A percentile compares a stretch with the other conserved stretches of the same genome.
These are phyloP conservation scores for Dione juno DNA, from an alignment of 2,888 invertebrate species.

Conservation along the genomic window DNA sequence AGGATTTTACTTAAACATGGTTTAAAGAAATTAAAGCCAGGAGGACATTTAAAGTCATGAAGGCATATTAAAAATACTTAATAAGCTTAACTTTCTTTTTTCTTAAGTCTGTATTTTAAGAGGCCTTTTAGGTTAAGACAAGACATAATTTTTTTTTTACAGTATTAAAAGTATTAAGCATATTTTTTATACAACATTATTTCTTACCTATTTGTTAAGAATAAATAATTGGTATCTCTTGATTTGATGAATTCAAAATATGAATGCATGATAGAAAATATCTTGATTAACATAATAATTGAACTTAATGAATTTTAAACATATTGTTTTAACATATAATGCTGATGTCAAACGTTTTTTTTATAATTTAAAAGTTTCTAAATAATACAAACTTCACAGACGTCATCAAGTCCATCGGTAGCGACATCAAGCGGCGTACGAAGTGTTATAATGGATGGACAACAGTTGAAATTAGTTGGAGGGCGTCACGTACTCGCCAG, in stretches of 20 bases:
- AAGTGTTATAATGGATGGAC: slow-evolving; percentile 77
- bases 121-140: no score
- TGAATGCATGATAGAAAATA: background rate
- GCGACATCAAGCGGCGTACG: slow-evolving; percentile 66
- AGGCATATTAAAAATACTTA: background rate
- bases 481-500: slow-evolving; percentile 75
- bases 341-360: no score
- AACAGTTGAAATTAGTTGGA: slow-evolving; percentile 74
- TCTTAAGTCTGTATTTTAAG: no score
- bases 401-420: slow-evolving; percentile 53
- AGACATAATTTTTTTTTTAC: no score
- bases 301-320: background rate
- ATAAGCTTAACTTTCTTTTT: background rate
- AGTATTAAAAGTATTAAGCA: no score
- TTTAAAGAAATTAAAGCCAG: no score
- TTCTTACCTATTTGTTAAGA: no score
- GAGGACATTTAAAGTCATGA: background rate
- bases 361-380: background rate
- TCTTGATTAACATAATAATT: background rate
- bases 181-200: no score
- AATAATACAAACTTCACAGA: slow-evolving; percentile 47
- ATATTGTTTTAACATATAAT: no score
- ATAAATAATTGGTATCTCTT: no score
- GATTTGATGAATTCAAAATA: background rate
- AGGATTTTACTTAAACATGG: no score